Evolutionary conservation across 2,797 vertebrate species (phyloP), one percentile per base, ranked within the genome.

Genomic region (Poeciliopsis presidionis): DNA sequence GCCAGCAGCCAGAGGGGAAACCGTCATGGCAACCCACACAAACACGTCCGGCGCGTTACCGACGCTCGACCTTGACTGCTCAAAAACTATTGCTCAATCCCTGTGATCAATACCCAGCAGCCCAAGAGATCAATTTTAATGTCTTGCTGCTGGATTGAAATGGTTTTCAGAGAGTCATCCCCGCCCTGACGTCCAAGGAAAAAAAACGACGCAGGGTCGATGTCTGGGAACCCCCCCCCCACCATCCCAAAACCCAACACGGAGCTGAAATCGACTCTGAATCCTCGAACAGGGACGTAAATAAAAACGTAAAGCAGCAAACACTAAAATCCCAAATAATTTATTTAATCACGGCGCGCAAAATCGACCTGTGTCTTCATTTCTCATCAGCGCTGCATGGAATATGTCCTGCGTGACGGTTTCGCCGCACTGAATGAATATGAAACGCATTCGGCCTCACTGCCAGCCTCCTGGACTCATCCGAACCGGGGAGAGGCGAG

Each of bases 141-240:
- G 70, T 41, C 5, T 63, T 25, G 18, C 28, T 11, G 8, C 0
- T 72, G 5, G 47, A 67, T 7, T 51, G 25, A 74, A 41, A 53
- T 16, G 20, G 28, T 47, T 79, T 80, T 88, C 59, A 72, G 41
- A 47, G 46, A 30, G 22, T 18, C 39, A 74, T 69, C 84, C 41
- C 11, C 55, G 7, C 16, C 22, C 33, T 2, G 11, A n/a, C 1
- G 18, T 22, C 41, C 41, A 70, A 28, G 2, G 7, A 28, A 13
- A 45, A 28, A 3, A 46, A 41, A 49, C 47, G 39, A 81, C 67
- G 28, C 1, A 39, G 33, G 72, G 90, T 93, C 81, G 12, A 91
- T 89, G 75, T 83, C 76, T 65, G 78, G 77, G 87, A 81, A 81
- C 47, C 18, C 3, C 47, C 18, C 3, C 22, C 6, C 2, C 43